Evolutionary conservation across 2,797 vertebrate genomes (phyloP).

Genomic region (Platalea minor): DNA sequence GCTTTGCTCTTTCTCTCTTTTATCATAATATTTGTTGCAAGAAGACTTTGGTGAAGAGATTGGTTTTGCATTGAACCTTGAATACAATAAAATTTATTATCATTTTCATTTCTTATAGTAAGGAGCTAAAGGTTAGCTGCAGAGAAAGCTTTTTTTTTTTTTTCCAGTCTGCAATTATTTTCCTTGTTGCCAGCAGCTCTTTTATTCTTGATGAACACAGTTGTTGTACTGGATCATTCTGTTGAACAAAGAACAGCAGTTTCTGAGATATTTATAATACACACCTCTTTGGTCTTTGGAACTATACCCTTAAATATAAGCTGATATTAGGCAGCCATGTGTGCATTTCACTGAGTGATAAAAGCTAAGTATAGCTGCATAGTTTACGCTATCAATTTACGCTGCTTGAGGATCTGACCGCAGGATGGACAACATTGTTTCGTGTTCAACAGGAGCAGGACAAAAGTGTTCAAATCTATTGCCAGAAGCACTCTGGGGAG

Average conservation of each 20-base stretch:
- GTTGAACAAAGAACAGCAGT: background rate
- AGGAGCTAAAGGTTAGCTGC: conserved; percentile 1
- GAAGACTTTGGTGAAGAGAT: conserved; percentile 6
- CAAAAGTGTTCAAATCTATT: background rate
- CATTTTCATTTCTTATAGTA: background rate
- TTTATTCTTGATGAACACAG: background rate
- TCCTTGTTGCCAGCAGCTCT: background rate
- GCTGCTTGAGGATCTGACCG: background rate
- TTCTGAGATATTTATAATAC: background rate
- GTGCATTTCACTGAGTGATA: background rate
- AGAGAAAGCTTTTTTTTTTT: background rate
- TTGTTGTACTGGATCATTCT: background rate
- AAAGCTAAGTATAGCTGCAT: background rate
- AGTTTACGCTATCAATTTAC: accelerated
- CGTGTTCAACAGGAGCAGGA: background rate
- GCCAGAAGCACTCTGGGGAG: background rate
- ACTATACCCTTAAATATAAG: background rate
- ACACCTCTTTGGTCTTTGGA: background rate
- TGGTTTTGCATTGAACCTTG: background rate
- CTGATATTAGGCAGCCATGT: background rate
- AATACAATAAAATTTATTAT: background rate
- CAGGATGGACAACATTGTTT: background rate
- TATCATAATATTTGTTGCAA: background rate
- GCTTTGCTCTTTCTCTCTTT: background rate
- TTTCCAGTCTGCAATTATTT: background rate